Percentiles rank a stretch among this genome's conserved stretches.
phyloP scores from a whole-genome alignment of 2,113 vertebrate genomes.

The Arizona elegans region DNA sequence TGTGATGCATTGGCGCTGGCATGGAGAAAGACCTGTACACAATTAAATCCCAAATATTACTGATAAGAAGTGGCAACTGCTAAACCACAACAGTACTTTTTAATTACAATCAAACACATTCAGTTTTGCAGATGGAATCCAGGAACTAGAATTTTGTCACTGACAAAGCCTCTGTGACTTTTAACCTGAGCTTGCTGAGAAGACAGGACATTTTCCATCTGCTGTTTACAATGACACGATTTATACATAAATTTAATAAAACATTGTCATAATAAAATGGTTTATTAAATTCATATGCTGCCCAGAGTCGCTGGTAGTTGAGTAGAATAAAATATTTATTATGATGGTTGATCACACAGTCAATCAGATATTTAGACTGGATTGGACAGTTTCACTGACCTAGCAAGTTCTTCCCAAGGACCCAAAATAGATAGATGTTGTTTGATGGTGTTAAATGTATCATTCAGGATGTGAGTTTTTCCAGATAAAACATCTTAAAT shows the following conservation, averaged over 20 bases:
- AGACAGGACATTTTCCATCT: not conserved
- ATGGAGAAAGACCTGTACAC: not conserved
- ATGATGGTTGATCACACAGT: not conserved
- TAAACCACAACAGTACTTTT: conserved; percentile 38
- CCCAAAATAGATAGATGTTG: not conserved
- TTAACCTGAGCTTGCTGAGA: not conserved
- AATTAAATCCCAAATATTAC: conserved; percentile 21
- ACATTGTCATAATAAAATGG: not conserved
- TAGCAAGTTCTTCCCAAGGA: not conserved
- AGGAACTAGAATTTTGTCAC: conserved; percentile 7
- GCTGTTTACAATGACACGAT: not conserved
- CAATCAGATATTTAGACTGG: not conserved
- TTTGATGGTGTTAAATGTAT: not conserved
- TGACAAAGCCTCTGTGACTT: not conserved
- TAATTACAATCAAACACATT: conserved; percentile 30
- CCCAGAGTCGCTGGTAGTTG: not conserved
- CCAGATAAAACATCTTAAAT: not conserved
- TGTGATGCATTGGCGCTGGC: conserved; percentile 60
- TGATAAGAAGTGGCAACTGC: conserved; percentile 33
- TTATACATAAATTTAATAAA: not conserved
- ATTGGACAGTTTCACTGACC: not conserved
- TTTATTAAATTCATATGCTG: not conserved
- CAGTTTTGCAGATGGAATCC: not conserved
- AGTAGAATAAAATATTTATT: not conserved
- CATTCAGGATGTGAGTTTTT: not conserved